phyloP scores from a whole-genome alignment of 1,140 invertebrate genomes.

The Heliconius melpomene region DNA sequence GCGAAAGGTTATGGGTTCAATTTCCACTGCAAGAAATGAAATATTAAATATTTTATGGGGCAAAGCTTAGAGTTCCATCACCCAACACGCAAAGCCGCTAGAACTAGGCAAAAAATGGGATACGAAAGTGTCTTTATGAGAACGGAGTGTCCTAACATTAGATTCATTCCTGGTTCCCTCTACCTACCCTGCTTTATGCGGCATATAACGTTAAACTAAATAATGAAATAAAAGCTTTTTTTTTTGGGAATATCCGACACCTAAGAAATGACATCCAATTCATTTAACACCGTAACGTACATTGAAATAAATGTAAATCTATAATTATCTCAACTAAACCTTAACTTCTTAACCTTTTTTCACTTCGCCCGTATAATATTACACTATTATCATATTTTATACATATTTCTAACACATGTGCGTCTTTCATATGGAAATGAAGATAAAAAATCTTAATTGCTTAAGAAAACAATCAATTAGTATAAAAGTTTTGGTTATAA shows the following conservation, averaged over 20 bases:
- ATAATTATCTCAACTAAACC: background rate
- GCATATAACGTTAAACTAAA: background rate
- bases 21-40: too few relatives aligned
- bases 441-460: conserved; percentile 36
- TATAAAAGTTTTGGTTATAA: conserved; percentile 43
- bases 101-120: background rate
- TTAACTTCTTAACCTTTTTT: background rate
- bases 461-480: conserved; percentile 52
- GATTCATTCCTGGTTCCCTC: background rate
- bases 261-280: background rate
- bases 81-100: background rate
- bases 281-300: background rate
- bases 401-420: background rate
- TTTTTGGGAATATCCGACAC: too few relatives aligned
- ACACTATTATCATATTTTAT: background rate
- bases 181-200: background rate
- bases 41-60: too few relatives aligned
- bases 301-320: background rate
- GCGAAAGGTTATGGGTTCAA: too few relatives aligned
- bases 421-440: conserved; percentile 41
- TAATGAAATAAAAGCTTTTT: background rate
- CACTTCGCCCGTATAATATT: background rate
- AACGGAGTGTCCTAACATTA: background rate
- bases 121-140: too few relatives aligned
- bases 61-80: background rate